Conservation (phyloP, 2,888 invertebrate species). For the Pammene fasciana region DNA sequence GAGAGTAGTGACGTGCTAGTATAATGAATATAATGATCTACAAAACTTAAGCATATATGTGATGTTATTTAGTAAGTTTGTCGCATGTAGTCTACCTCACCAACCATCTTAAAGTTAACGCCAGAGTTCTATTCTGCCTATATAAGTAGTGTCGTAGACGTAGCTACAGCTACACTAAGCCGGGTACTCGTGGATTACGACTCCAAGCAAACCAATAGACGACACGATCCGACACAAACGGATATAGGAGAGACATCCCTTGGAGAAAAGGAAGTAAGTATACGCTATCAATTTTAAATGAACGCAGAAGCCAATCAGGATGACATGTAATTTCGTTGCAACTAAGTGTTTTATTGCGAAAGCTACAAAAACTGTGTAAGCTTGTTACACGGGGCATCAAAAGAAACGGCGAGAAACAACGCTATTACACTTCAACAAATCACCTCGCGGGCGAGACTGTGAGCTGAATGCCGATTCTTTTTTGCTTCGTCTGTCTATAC, state of each 20-base stretch:
- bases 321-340: slow-evolving; percentile 6
- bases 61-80: too few species aligned
- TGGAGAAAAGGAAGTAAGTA: neutral
- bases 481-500: slow-evolving; percentile 13
- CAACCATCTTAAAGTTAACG: too few species aligned
- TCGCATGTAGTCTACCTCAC: too few species aligned
- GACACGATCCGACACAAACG: neutral
- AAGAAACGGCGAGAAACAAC: slow-evolving; percentile 24
- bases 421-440: slow-evolving; percentile 37
- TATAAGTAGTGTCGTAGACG: too few species aligned
- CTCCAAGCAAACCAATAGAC: too few species aligned
- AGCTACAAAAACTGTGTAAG: slow-evolving; percentile 11
- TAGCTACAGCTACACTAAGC: too few species aligned
- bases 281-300: neutral
- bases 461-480: slow-evolving; percentile 30
- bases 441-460: slow-evolving; percentile 28
- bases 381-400: slow-evolving; percentile 28
- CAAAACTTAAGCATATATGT: too few species aligned
- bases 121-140: too few species aligned
- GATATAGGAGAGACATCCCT: neutral
- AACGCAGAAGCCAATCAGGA: neutral
- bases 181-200: too few species aligned
- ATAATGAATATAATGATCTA: too few species aligned
- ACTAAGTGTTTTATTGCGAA: slow-evolving; percentile 15
- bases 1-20: too few species aligned